Evolutionary conservation across 2,797 vertebrate genomes (phyloP), one percentile per base, ranked within the genome.

Genomic region (Epinephelus coioides): DNA sequence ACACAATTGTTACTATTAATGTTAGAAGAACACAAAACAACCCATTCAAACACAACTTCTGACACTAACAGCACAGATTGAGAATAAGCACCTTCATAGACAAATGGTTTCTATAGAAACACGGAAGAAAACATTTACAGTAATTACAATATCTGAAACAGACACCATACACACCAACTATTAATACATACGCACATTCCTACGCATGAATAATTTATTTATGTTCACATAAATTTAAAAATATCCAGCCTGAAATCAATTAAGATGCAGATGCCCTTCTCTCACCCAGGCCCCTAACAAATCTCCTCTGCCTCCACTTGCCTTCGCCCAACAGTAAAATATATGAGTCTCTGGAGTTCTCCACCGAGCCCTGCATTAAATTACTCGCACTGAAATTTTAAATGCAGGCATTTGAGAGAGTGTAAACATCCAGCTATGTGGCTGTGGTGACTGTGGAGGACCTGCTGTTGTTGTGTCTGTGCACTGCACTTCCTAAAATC

Each of bases 301-400:
- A 84, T 54, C 50, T 78, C 72, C 62, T 17, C 59, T 4, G 68
- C 34, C 71, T 64, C 27, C 34, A 50, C 11, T 50, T 40, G 61
- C 67, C 64, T 77, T 82, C 59, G 59, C 74, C 76, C 60, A 18
- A 3, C 51, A 56, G 49, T 76, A 57, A 79, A 84, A 74, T 74
- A 69, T 72, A 77, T 1, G 63, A 78, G 74, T 70, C 76, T 80
- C 78, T 54, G n/a, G 65, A 71, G 66, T 63, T 34, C 55, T 65
- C n/a, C 2, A 27, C 76, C 43, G 21, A 80, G 49, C 49, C 57
- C 65, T 23, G 50, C 79, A 68, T 82, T 76, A 66, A 86, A 80
- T 86, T 75, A 84, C 65, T n/a, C 56, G 38, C 79, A 27, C 14
- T 72, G 61, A 85, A 85, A 86, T 79, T 63, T 83, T 56, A 76